Evolutionary conservation across 64 coral and sea anemone genomes (phyloP), one percentile per base, ranked within the genome.

Genomic region (Porites australiensis): DNA sequence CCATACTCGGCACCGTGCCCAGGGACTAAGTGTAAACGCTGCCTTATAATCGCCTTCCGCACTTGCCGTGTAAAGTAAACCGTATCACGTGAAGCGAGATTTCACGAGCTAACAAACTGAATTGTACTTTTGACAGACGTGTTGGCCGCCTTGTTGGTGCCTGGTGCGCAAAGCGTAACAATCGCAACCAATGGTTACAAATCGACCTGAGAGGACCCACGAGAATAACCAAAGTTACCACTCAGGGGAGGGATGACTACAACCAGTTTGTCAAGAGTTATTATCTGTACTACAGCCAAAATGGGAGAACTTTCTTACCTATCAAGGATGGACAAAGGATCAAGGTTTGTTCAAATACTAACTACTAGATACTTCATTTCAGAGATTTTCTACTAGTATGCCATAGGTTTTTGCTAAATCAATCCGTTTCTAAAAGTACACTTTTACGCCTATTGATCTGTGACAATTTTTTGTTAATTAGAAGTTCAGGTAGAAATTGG

Each of bases 191-290:
- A 21, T 93, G 70, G 49, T 11, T 93, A 14, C 91, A 79, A 16
- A 64, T 93, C 23, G 75, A 93, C 45, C 82, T 93, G 3, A 64
- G 82, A 22, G 43, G 82, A 49, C 58, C 83, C 51, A 77, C 72
- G 5, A 87, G 85, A 50, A 72, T 93, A 60, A 72, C 91, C 58
- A 93, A 93, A 72, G 91, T 93, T 11, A 64, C 82, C 44, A 93
- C 91, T 20, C 82, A 93, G 70, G 91, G 91, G 63, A 73, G 91
- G 5, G 66, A 93, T 50, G 77, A 87, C 8, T 71, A 72, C 2
- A 63, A 61, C n/a, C 91, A 93, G 74, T 93, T 83, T 83, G 91
- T 93, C 61, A 93, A 21, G 50, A 74, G n/a, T 15, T 93, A 87
- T 48, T 66, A 87, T 20, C 18, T 93, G 9, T 76, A 58, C 21